Conservation (phyloP, 2,888 invertebrate genomes). For the Drosophila stalkeri region DNA sequence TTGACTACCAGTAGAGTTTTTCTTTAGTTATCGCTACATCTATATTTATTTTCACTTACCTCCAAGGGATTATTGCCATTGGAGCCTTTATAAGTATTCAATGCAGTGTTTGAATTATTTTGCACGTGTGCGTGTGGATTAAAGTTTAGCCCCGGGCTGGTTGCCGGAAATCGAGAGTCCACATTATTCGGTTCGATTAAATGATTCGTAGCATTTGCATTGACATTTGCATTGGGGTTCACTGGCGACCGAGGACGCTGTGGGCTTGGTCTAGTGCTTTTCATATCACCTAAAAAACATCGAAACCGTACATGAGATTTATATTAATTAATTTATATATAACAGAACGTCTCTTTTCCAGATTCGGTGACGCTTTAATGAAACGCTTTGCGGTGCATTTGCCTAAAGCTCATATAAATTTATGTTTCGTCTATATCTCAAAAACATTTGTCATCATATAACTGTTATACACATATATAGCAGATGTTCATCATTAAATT, state of each 20-base stretch:
- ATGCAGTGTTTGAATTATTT: conserved; percentile 60
- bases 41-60: conserved; percentile 30
- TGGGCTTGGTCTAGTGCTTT: conserved; percentile 85
- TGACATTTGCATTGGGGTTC: conserved; percentile 30
- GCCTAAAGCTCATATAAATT: no score
- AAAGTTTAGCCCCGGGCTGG: conserved; percentile 83
- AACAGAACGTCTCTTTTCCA: neutral
- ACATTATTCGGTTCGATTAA: conserved; percentile 64
- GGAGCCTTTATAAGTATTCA: conserved; percentile 65
- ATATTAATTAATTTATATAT: no score
- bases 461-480: no score
- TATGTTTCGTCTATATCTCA: no score
- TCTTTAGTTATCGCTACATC: neutral
- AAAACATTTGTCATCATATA: no score
- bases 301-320: no score
- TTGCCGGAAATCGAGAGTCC: conserved; percentile 79
- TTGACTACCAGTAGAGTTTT: neutral
- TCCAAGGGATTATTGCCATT: conserved; percentile 58
- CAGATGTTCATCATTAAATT: no score
- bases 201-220: conserved; percentile 44
- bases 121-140: conserved; percentile 64
- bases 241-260: conserved; percentile 80
- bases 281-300: conserved; percentile 74
- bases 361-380: neutral
- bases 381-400: no score